Evolutionary conservation across 2,888 invertebrate genomes (phyloP).

Genomic region (Allophyes oxyacanthae): DNA sequence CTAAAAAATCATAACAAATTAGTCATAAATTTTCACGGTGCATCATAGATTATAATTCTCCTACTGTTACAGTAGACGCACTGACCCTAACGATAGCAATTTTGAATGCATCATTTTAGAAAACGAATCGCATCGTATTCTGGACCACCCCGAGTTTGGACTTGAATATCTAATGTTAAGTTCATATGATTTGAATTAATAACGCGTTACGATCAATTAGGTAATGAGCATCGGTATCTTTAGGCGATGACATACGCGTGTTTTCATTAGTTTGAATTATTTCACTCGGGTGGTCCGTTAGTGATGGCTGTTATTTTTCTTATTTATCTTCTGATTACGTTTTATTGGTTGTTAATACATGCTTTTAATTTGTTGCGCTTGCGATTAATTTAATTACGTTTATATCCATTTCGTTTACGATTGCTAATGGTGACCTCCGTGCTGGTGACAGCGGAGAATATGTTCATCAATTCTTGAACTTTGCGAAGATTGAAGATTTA

Average conservation of each 20-base stretch:
- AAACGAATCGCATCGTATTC: slow-evolving; percentile 56
- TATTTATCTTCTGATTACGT: slow-evolving; percentile 51
- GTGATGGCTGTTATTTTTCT: slow-evolving; percentile 49
- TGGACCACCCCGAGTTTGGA: slow-evolving; percentile 74
- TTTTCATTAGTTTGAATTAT: slow-evolving; percentile 58
- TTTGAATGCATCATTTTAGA: slow-evolving; percentile 73
- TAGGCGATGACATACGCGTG: slow-evolving; percentile 61
- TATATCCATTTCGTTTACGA: slow-evolving; percentile 47
- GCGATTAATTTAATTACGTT: slow-evolving; percentile 49
- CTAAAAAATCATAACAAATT: slow-evolving; percentile 55
- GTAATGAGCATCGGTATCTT: slow-evolving; percentile 67
- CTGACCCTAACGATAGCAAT: slow-evolving; percentile 70
- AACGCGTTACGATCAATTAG: slow-evolving; percentile 76
- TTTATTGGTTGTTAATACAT: slow-evolving; percentile 48
- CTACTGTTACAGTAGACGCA: slow-evolving; percentile 75
- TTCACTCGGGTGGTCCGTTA: slow-evolving; percentile 67
- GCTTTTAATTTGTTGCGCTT: slow-evolving; percentile 46
- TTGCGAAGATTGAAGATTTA: too few relatives aligned
- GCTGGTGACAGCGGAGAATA: slow-evolving; percentile 17
- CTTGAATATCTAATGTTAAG: slow-evolving; percentile 54
- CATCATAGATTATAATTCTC: slow-evolving; percentile 70
- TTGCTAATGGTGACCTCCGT: slow-evolving; percentile 16
- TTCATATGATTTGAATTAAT: slow-evolving; percentile 76
- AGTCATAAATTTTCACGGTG: slow-evolving; percentile 80
- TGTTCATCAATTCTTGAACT: background rate